phyloP scores from a whole-genome alignment of 2,888 invertebrate species.

The Drosophila niveifrons region DNA sequence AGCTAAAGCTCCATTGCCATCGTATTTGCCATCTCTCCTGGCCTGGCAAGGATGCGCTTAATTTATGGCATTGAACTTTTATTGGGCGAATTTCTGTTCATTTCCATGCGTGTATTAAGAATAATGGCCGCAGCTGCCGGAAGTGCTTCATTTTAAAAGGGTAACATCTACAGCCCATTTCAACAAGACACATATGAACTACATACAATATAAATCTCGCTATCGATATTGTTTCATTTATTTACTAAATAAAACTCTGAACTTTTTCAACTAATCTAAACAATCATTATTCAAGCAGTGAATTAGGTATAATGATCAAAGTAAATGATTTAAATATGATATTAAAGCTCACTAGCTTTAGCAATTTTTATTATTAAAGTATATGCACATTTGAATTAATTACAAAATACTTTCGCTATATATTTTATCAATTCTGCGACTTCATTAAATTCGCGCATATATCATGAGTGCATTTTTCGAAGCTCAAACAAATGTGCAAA shows the following conservation, averaged over 20 bases:
- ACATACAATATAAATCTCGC: constrained; percentile 1
- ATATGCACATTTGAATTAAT: constrained; percentile 34
- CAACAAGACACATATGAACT: background rate
- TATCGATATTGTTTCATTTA: background rate
- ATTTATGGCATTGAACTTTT: constrained; percentile 85
- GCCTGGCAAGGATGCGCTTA: constrained; percentile 68
- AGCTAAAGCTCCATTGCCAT: constrained; percentile 12
- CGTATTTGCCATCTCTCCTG: constrained; percentile 1
- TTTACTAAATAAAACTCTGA: background rate
- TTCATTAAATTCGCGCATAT: constrained; percentile 75
- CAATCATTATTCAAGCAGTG: background rate
- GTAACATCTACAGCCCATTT: constrained; percentile 30
- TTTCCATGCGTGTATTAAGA: constrained; percentile 83
- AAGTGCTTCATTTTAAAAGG: constrained; percentile 75
- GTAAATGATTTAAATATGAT: too few species aligned
- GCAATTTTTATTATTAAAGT: background rate
- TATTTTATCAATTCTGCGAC: constrained; percentile 74
- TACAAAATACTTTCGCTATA: constrained; percentile 34
- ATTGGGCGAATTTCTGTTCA: constrained; percentile 85
- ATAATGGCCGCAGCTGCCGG: constrained; percentile 75
- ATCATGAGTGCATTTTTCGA: constrained; percentile 65
- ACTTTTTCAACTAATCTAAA: background rate
- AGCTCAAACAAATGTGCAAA: constrained; percentile 59
- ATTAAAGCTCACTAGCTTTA: background rate
- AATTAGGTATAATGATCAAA: too few species aligned